Base-by-base conservation (phyloP, 2,888 invertebrate genomes). In the Leptarthrus brevirostris region DNA sequence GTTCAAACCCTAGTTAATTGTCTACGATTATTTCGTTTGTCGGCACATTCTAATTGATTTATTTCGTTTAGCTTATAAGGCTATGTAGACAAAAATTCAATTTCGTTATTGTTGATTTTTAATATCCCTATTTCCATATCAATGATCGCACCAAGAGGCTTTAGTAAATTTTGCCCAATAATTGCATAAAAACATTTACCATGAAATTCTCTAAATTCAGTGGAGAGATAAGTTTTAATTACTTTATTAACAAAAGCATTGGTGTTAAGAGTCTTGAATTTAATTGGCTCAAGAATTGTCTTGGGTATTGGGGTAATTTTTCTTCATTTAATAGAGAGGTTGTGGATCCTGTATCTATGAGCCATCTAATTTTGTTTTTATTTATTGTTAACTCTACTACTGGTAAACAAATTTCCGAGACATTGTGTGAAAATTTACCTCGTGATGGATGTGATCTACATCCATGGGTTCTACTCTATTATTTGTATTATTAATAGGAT, bases 181-280 rank as follows among this genome's bases (percentile, higher is more conserved):
- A 64, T 64, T 3, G 64, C 64, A 5, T 64, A 44, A 10, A 64
- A 64, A 20, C 20, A 18, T 44, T 64, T 47, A 36, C 26, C 47
- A 6, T 24, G 4, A n/a, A 53, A 53, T 53, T 53, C 22, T 22
- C 20, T 20, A 20, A 53, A 22, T 22, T 20, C 53, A 53, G 18
- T 20, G 5, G 10, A 8, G 53, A 53, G n/a, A 22, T 12, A 2
- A 6, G 53, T 53, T 22, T 53, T 53, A 20, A 53, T 53, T 53
- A 20, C 22, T 20, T 53, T 3, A 8, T 20, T 53, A n/a, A n/a
- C n/a, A n/a, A n/a, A n/a, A n/a, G n/a, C n/a, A n/a, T n/a, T n/a
- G n/a, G n/a, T n/a, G n/a, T 53, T 53, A 5, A 53, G 22, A 2
- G 53, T 53, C 2, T 22, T 20, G n/a, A 53, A 4, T 53, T 20